Conservation (phyloP, 2,797 vertebrate genomes). For the Molossus molossus region DNA sequence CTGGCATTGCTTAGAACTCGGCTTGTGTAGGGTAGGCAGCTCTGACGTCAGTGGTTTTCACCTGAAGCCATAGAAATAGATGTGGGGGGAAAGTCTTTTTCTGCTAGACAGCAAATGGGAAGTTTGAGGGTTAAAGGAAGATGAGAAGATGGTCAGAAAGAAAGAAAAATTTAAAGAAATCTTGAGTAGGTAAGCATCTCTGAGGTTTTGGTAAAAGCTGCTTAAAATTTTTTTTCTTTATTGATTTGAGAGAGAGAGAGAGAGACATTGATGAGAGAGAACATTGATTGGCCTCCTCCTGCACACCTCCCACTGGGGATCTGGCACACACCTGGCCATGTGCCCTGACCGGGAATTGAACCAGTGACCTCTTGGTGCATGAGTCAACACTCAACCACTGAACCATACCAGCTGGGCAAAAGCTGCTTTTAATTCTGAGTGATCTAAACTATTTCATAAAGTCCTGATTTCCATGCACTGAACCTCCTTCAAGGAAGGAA, state of each 20-base stretch:
- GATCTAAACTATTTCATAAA: not conserved
- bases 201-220: constrained; percentile 22
- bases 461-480: not conserved
- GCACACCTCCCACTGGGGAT: too few relatives aligned
- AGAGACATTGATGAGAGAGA: too few relatives aligned
- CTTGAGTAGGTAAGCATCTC: not conserved
- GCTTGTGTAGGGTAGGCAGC: not conserved
- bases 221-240: not conserved
- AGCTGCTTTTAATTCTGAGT: not conserved
- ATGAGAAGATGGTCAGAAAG: constrained; percentile 16
- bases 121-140: not conserved
- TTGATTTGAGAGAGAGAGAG: too few relatives aligned
- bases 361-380: too few relatives aligned
- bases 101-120: not conserved
- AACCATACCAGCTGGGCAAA: too few relatives aligned
- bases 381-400: too few relatives aligned
- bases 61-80: not conserved
- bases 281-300: too few relatives aligned
- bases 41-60: constrained; percentile 23
- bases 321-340: too few relatives aligned
- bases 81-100: not conserved
- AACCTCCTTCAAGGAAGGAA: not conserved
- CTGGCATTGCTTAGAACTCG: not conserved
- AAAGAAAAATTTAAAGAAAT: not conserved
- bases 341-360: too few relatives aligned